Percentiles rank a stretch among this genome's conserved stretches.
Conservation (phyloP, 1,140 invertebrate species). For the Drosophila virilis region DNA sequence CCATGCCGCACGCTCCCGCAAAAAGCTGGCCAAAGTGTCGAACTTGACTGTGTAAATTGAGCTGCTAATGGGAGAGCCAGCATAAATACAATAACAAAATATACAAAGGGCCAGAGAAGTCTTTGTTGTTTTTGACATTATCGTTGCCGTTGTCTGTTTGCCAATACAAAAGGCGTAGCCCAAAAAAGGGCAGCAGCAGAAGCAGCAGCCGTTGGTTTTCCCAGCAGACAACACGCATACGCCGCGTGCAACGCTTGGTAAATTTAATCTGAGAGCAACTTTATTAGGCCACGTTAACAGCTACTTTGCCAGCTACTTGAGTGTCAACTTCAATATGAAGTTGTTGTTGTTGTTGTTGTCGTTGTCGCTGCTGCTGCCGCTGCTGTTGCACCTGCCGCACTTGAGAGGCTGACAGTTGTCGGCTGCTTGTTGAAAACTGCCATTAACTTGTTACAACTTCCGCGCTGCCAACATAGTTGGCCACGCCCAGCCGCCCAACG, state of each 20-base stretch:
- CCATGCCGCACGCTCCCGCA: constrained; percentile 29
- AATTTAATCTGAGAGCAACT: constrained; percentile 64
- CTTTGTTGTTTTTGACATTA: constrained; percentile 38
- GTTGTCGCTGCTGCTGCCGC: constrained; percentile 24
- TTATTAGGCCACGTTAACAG: constrained; percentile 81
- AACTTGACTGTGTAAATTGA: constrained; percentile 67
- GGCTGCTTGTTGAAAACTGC: constrained; percentile 74
- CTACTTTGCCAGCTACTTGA: constrained; percentile 74
- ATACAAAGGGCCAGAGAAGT: constrained; percentile 9
- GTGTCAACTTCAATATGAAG: constrained; percentile 73
- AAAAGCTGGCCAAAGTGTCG: constrained; percentile 42
- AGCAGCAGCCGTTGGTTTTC: constrained; percentile 36
- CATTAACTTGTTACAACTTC: constrained; percentile 83
- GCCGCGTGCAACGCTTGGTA: constrained; percentile 28
- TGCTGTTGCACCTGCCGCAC: constrained; percentile 45
- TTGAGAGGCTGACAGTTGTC: constrained; percentile 64
- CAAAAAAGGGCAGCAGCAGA: constrained; percentile 13
- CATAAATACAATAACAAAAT: constrained; percentile 43
- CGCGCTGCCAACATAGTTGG: constrained; percentile 37
- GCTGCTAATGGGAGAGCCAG: constrained; percentile 66
- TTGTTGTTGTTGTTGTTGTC: constrained; percentile 39
- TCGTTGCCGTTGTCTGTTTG: constrained; percentile 27
- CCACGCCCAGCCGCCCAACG: neutral
- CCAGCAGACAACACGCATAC: constrained; percentile 45
- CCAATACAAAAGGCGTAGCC: constrained; percentile 28